These are phyloP conservation scores for Apocrypta bakeri DNA, from an alignment of 1,140 invertebrate genomes.

Conservation along the genomic window DNA sequence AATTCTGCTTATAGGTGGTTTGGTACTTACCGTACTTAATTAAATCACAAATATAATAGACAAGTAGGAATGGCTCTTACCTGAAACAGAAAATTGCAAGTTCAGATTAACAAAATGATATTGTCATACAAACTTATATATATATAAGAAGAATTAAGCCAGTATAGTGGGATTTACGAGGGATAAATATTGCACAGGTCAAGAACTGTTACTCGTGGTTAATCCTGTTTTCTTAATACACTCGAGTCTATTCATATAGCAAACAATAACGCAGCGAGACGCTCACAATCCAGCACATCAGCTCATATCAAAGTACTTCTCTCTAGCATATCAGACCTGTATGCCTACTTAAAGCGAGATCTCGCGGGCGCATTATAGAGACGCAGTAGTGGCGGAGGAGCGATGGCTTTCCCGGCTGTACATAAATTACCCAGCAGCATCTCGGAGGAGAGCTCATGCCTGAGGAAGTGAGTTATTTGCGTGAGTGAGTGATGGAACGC, in stretches of 20 bases:
- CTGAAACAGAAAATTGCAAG: too few relatives aligned
- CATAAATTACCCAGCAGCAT: conserved; percentile 70
- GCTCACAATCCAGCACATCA: not conserved
- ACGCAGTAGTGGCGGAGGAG: conserved; percentile 47
- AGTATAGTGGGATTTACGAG: not conserved
- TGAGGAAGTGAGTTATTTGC: conserved; percentile 74
- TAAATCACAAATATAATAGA: too few relatives aligned
- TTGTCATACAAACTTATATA: too few relatives aligned
- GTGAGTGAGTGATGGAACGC: conserved; percentile 73
- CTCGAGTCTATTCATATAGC: not conserved
- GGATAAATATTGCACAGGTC: not conserved
- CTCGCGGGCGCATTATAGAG: conserved; percentile 6
- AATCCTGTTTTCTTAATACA: not conserved
- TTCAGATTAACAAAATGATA: too few relatives aligned
- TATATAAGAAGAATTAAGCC: not conserved
- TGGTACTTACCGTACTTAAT: too few relatives aligned
- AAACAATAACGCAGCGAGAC: not conserved
- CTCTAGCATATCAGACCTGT: not conserved
- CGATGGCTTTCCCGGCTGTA: conserved; percentile 58
- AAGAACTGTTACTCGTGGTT: not conserved
- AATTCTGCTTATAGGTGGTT: too few relatives aligned
- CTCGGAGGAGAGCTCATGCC: conserved; percentile 50
- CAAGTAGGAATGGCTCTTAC: too few relatives aligned
- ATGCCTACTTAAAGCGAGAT: conserved; percentile 5
- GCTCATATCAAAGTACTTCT: not conserved